phyloP scores from a whole-genome alignment of 2,113 vertebrate genomes.

The Sturnus vulgaris region DNA sequence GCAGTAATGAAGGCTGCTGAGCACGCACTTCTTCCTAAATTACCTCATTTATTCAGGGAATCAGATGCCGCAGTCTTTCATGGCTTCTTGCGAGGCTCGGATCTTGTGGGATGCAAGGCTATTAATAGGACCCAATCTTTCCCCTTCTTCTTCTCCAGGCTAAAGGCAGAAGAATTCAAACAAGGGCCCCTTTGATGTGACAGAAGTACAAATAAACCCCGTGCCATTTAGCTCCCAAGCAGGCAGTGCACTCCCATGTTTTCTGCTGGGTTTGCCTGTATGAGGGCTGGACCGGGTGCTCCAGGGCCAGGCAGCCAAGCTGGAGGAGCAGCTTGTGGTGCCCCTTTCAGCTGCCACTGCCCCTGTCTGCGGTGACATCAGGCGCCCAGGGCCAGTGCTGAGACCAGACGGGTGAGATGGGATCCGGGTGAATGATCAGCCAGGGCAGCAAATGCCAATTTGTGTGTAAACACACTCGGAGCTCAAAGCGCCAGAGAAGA shows the following conservation, averaged over 20 bases:
- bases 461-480: background rate
- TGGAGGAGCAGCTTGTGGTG: background rate
- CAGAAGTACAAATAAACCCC: slow-evolving; percentile 17
- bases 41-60: slow-evolving; percentile 39
- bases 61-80: slow-evolving; percentile 46
- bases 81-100: slow-evolving; percentile 26
- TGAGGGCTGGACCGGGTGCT: background rate
- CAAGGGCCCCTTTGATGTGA: slow-evolving; percentile 50
- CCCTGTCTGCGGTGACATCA: background rate
- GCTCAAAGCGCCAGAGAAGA: background rate
- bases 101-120: slow-evolving; percentile 53
- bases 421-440: background rate
- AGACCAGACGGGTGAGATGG: background rate
- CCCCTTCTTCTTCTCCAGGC: slow-evolving; percentile 39
- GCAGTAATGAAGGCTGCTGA: slow-evolving; percentile 43
- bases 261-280: background rate
- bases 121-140: slow-evolving; percentile 61
- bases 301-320: background rate
- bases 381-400: accelerated
- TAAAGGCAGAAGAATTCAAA: slow-evolving; percentile 42
- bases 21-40: slow-evolving; percentile 43
- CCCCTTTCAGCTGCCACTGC: background rate
- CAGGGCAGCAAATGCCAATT: background rate
- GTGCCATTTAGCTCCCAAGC: background rate
- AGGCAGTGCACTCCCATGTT: background rate